Evolutionary conservation across 23 tunicate genomes (phyloP), one percentile per base, ranked within the genome.

Genomic region (Botrylloides violaceus): DNA sequence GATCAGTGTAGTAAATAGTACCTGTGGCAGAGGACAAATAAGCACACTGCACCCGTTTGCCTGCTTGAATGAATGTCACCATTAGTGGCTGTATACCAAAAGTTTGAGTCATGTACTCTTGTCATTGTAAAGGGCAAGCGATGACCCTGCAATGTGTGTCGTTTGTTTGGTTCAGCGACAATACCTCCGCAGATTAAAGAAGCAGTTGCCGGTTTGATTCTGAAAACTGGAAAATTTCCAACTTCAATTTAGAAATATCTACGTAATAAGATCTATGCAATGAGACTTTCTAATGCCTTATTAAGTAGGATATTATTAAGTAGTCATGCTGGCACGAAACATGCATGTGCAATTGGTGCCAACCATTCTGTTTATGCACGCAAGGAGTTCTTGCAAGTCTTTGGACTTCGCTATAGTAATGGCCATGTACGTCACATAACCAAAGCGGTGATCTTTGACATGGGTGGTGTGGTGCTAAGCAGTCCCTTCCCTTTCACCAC

Each of bases 391-490:
- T 22, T 60, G 25, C 19, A 23, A 0, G 29, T 12, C 65, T 15
- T 27, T 60, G 29, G 19, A 25, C 65, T 15, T 60, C 26, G 15
- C 65, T 27, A 18, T 0, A n/a, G n/a, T n/a, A 22, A 27, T 60
- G 28, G 15, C 65, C 15, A 22, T 23, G n/a, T 68, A 0, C 74
- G 74, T 5, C 25, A 21, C 35, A 83, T 78, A 59, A 84, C 48
- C 48, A 72, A 81, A 55, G 99, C 89, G 29, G 99, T 95, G 12
- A 82, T 95, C 25, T 95, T 95, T 76, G 99, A 95, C 65, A 87
- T 95, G 96, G 99, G 96, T 2, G 99, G 99, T 12, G 99, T 95
- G 19, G 75, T 95, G 34, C 72, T 95, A 2, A 92, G 89, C 30
- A 87, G 96, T 64, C 99, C 99, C 29, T 82, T 77, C 79, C 99